Conservation (phyloP, 92 coral and sea anemone species). For the Diadumene lineata region DNA sequence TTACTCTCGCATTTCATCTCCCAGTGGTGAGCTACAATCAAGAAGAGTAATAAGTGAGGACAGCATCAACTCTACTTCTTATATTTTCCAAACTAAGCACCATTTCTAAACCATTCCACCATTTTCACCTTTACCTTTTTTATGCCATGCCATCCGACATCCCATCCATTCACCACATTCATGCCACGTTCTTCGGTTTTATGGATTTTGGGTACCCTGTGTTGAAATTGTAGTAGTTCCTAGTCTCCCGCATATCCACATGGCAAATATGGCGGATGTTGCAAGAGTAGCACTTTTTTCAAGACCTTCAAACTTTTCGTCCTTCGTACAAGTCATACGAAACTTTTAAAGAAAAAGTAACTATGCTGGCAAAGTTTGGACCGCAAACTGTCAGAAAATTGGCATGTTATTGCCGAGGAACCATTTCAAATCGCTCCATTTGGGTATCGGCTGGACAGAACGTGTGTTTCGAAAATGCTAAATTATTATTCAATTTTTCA, state of each 20-base stretch:
- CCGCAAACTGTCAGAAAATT: not conserved
- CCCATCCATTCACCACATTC: too few species aligned
- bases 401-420: not conserved
- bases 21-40: too few species aligned
- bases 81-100: too few species aligned
- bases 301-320: not conserved
- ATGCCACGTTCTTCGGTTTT: too few species aligned
- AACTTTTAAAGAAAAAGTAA: not conserved
- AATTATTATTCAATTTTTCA: not conserved
- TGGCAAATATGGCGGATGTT: slow-evolving; percentile 11
- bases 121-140: too few species aligned
- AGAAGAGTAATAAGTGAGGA: too few species aligned
- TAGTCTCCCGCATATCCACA: slow-evolving; percentile 1
- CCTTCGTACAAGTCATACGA: not conserved
- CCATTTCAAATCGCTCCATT: not conserved
- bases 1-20: too few species aligned
- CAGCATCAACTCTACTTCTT: too few species aligned
- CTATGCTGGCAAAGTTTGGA: not conserved
- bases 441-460: not conserved
- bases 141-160: too few species aligned
- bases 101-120: too few species aligned
- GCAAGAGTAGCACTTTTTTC: not conserved
- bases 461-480: not conserved
- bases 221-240: slow-evolving; percentile 2
- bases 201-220: slow-evolving; percentile 13